Evolutionary conservation across 1,140 invertebrate species (phyloP).

Genomic region (Hetaerina americana): DNA sequence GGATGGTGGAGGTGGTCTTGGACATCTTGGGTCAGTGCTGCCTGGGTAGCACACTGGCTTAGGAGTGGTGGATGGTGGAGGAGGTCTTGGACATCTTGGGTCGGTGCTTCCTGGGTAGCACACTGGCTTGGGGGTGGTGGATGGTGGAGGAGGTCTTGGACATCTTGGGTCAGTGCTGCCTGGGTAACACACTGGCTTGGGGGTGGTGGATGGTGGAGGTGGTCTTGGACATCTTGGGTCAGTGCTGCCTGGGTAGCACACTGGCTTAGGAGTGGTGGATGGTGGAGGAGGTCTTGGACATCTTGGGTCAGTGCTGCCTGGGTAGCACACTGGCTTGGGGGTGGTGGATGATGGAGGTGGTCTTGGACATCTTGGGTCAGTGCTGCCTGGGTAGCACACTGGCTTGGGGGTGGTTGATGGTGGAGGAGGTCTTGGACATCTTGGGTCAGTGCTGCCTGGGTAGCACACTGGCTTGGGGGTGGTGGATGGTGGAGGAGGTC

Average conservation of each 20-base stretch:
- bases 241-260: slow-evolving; percentile 22
- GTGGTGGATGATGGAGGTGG: slow-evolving; percentile 19
- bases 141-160: background rate
- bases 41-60: slow-evolving; percentile 20
- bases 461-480: no score
- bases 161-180: slow-evolving; percentile 13
- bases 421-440: no score
- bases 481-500: slow-evolving; percentile 12
- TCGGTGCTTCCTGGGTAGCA: slow-evolving; percentile 18
- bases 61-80: slow-evolving; percentile 5
- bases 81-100: slow-evolving; percentile 5
- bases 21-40: slow-evolving; percentile 17
- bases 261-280: no score
- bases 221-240: slow-evolving; percentile 26
- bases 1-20: slow-evolving; percentile 18
- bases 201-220: slow-evolving; percentile 17
- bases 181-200: slow-evolving; percentile 17
- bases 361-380: slow-evolving; percentile 32
- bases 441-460: slow-evolving; percentile 22
- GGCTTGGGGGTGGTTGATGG: no score
- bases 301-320: slow-evolving; percentile 20
- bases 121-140: slow-evolving; percentile 10
- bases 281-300: slow-evolving; percentile 14
- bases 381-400: slow-evolving; percentile 31
- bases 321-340: slow-evolving; percentile 17